Evolutionary conservation across 2,113 vertebrate genomes (phyloP), one percentile per base, ranked within the genome.

Genomic region (Nerophis lumbriciformis): DNA sequence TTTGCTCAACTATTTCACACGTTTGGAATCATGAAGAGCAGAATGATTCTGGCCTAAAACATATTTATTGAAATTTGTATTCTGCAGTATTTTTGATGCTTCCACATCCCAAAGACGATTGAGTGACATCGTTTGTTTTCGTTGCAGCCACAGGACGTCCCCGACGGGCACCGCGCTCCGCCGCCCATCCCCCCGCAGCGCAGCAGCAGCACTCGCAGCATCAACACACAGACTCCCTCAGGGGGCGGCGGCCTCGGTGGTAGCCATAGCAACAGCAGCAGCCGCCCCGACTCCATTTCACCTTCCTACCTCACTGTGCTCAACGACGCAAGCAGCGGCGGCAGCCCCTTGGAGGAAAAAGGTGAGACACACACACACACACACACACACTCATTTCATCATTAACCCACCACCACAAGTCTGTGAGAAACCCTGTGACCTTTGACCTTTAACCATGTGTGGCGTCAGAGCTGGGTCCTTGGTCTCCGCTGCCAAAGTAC

Each of bases 181-280:
- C 94, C 94, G 0, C 97, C 97, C 0, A 48, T 96, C 7, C 90
- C 85, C 28, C 90, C 84, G 0, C 94, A 90, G 84, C 93, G 96
- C 75, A 95, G 96, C 66, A 98, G 96, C 89, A 96, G 95, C 82
- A 98, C 94, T 0, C 94, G 97, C 78, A 99, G 95, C 87, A 94
- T 98, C 4, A 95, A 98, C 70, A 99, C 97, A 0, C 97, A 99
- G 72, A 99, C 97, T 0, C 97, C 97, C 0, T 95, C 94, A 0
- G 95, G 94, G 6, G 93, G 93, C 3, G 93, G 93, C 2, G 94
- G 97, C 65, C 91, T 90, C 59, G 90, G 86, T 4, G 76, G 88
- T 59, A 90, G 82, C 89, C 90, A 88, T 48, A 97, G 93, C 90
- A 94, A 92, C 89, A 94, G 94, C 92, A 98, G 97, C 85, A 94